phyloP scores from a whole-genome alignment of 1,140 invertebrate species.

The Danaus melanippus region DNA sequence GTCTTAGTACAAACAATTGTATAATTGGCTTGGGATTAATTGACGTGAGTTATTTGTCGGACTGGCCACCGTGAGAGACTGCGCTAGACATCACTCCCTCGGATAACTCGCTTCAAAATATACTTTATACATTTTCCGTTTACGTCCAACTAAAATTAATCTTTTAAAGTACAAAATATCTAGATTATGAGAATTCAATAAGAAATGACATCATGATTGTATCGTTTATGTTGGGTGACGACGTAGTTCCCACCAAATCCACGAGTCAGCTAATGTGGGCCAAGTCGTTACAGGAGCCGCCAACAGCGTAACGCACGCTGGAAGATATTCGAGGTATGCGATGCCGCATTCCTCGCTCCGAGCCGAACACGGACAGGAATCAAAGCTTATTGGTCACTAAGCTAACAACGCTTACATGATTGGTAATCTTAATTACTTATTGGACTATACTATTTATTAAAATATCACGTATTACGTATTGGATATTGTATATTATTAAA shows the following conservation, averaged over 20 bases:
- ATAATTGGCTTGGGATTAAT: constrained; percentile 53
- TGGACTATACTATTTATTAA: too few species aligned
- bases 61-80: constrained; percentile 31
- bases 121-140: too few species aligned
- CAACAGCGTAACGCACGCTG: background rate
- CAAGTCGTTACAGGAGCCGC: constrained; percentile 7
- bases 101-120: background rate
- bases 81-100: constrained; percentile 5
- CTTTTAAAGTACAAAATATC: too few species aligned
- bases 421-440: too few species aligned
- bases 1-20: constrained; percentile 39
- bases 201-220: constrained; percentile 8
- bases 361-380: too few species aligned
- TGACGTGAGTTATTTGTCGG: constrained; percentile 16
- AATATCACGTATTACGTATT: too few species aligned
- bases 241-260: constrained; percentile 11
- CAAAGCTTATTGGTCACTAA: too few species aligned
- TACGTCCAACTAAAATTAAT: too few species aligned
- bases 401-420: too few species aligned
- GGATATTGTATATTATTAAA: too few species aligned
- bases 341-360: constrained; percentile 4
- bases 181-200: constrained; percentile 3
- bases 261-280: constrained; percentile 11
- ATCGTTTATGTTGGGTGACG: constrained; percentile 17
- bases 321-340: constrained; percentile 7